Base-by-base conservation (phyloP, 2,113 vertebrate species). In the Bubo scandiacus region DNA sequence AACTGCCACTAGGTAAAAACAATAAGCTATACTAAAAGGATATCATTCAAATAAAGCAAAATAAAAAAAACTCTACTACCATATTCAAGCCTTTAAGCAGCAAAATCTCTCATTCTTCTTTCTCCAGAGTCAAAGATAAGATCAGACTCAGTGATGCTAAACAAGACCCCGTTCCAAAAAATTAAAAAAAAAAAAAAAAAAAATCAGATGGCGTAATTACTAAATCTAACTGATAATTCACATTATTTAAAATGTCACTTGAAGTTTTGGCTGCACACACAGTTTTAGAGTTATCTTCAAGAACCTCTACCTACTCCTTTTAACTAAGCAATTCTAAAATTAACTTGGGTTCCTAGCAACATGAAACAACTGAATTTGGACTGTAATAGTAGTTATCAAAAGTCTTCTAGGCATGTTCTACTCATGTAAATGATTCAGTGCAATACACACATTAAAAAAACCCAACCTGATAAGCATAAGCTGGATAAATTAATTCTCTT, bases 341-440 rank as follows among this genome's bases (percentile, higher is more conserved):
- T 86, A 86, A 52, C 51, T 67, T 57, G 18, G 15, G 27, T 0
- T 74, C 81, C 70, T 72, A 94, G 85, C 61, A 94, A 93, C 58
- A 59, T 34, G 32, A 62, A 94, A 57, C n/a, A 93, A 82, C 25
- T 57, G 23, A 93, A 90, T 82, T 92, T 77, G 88, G 20, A 79
- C 2, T 5, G 81, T 23, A 94, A 61, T 34, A 88, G 38, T 58
- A 79, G 61, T 58, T 42, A 93, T 43, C 27, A n/a, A 18, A 54
- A 77, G 40, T 75, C 52, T 90, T 65, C 36, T 30, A 86, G 36
- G 45, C 2, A 4, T 34, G 27, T 47, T 66, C 49, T 63, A 6
- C 29, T 92, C 70, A 59, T 20, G 15, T 71, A 81, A 54, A 88
- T 40, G 18, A 65, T 34, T n/a, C 49, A 38, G 17, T 32, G 40